phyloP scores from a whole-genome alignment of 2,797 vertebrate species.

The Catostomus latipinnis region DNA sequence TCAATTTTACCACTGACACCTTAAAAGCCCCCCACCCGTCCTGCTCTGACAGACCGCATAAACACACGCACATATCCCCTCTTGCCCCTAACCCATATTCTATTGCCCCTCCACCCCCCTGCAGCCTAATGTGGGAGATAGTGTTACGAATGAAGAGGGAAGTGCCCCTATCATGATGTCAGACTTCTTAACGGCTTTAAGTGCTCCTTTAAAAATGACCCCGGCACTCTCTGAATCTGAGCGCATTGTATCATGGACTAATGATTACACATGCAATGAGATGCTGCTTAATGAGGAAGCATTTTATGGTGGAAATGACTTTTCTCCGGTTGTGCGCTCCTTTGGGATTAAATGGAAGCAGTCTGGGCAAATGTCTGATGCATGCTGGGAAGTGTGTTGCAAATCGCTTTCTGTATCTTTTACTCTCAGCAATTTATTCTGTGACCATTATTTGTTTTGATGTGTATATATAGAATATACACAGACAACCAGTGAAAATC shows the following conservation, averaged over 20 bases:
- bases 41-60: slow-evolving; percentile 25
- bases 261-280: slow-evolving; percentile 49
- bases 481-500: too few species aligned
- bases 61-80: slow-evolving; percentile 33
- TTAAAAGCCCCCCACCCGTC: slow-evolving; percentile 45
- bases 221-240: slow-evolving; percentile 32
- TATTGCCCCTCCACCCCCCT: slow-evolving; percentile 14
- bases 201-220: slow-evolving; percentile 55
- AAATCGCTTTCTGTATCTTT: slow-evolving; percentile 17
- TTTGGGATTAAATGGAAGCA: slow-evolving; percentile 17
- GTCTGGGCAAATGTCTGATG: slow-evolving; percentile 2
- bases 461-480: too few species aligned
- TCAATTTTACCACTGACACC: slow-evolving; percentile 57
- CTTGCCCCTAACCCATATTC: slow-evolving; percentile 29
- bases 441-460: neutral
- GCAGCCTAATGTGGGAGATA: slow-evolving; percentile 48
- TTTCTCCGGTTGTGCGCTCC: slow-evolving; percentile 7
- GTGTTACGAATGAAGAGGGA: slow-evolving; percentile 53
- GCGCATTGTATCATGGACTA: slow-evolving; percentile 42
- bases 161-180: slow-evolving; percentile 58
- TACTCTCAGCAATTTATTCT: neutral
- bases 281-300: slow-evolving; percentile 47
- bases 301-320: slow-evolving; percentile 42
- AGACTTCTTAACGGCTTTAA: slow-evolving; percentile 56
- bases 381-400: slow-evolving; percentile 28